Evolutionary conservation across 2,113 vertebrate genomes (phyloP).

Genomic region (Sialia sialis): DNA sequence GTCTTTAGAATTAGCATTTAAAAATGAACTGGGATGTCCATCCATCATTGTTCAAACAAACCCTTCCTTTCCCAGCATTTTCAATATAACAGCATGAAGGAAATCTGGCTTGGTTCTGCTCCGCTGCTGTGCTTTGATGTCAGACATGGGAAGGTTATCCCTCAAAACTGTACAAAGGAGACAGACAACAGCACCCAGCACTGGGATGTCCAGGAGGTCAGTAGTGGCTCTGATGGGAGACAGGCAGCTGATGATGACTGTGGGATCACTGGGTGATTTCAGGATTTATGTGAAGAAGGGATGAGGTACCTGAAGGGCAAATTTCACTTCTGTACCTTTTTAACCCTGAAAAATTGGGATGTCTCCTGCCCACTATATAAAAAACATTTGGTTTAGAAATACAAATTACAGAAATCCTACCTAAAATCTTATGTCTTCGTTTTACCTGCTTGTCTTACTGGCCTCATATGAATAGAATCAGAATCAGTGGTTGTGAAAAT

Average conservation of each 20-base stretch:
- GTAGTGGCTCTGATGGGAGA: not conserved
- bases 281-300: not conserved
- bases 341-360: not conserved
- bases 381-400: not conserved
- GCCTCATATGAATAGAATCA: not conserved
- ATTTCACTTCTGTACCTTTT: not conserved
- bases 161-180: slow-evolving; percentile 74
- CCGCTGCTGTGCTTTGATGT: slow-evolving; percentile 76
- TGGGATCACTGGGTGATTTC: not conserved
- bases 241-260: not conserved
- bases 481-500: not conserved
- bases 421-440: not conserved
- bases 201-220: slow-evolving; percentile 83
- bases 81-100: slow-evolving; percentile 75
- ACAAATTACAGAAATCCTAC: not conserved
- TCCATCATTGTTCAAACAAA: not conserved
- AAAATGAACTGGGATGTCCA: not conserved
- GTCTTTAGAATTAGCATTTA: not conserved
- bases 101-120: slow-evolving; percentile 72
- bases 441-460: not conserved
- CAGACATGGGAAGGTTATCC: slow-evolving; percentile 68
- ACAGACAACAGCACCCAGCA: slow-evolving; percentile 53
- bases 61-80: slow-evolving; percentile 70
- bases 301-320: not conserved
- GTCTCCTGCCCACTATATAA: not conserved